These are phyloP conservation scores for Corydoras sp. DNA, from an alignment of 2,113 vertebrate species.

Conservation along the genomic window DNA sequence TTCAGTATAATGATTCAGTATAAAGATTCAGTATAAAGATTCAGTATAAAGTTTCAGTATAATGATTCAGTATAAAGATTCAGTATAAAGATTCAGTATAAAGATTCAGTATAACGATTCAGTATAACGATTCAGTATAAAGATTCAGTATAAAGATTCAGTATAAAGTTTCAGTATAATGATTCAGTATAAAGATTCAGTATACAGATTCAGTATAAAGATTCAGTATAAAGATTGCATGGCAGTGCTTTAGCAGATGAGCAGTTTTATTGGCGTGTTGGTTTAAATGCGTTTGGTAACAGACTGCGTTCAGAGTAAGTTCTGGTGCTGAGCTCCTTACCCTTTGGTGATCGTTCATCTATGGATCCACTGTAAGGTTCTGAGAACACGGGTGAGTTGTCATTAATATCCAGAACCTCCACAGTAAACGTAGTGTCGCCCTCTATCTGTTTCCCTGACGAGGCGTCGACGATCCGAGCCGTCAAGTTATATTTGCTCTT, in stretches of 20 bases:
- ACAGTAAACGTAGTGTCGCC: slow-evolving; percentile 71
- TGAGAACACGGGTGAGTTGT: slow-evolving; percentile 79
- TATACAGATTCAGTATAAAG: background rate
- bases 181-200: background rate
- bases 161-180: background rate
- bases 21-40: background rate
- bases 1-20: background rate
- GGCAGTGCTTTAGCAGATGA: no score
- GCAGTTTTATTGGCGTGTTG: no score
- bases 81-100: background rate
- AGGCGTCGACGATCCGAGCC: slow-evolving; percentile 69
- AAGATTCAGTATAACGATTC: background rate
- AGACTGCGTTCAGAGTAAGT: background rate
- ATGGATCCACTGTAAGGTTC: slow-evolving; percentile 73
- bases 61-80: background rate
- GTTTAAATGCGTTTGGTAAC: no score
- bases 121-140: background rate
- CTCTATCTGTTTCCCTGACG: slow-evolving; percentile 64
- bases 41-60: no score
- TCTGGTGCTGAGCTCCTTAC: slow-evolving; percentile 52
- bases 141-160: background rate
- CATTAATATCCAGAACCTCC: slow-evolving; percentile 83
- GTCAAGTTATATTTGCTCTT: slow-evolving; percentile 69
- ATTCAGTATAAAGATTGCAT: background rate
- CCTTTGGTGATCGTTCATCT: slow-evolving; percentile 73